Percentiles rank a stretch among this genome's conserved stretches.
phyloP scores from a whole-genome alignment of 2,797 vertebrate genomes.

The Muraenolepis orangiensis region DNA sequence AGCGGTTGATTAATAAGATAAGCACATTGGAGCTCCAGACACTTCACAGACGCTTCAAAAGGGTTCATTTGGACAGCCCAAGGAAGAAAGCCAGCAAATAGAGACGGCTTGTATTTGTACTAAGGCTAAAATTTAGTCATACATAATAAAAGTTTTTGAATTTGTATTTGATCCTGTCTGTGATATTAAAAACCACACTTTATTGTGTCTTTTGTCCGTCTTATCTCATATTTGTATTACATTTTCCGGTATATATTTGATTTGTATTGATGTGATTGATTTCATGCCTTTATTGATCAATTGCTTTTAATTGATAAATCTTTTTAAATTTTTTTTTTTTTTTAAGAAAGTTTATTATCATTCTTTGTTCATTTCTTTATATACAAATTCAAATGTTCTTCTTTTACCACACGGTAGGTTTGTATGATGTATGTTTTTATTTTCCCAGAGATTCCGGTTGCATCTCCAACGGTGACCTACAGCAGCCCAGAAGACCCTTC shows the following conservation, averaged over 20 bases:
- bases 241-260: neutral
- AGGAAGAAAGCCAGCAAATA: constrained; percentile 21
- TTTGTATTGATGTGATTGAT: neutral
- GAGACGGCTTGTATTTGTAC: no score
- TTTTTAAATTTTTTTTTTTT: neutral
- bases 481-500: constrained; percentile 89
- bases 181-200: no score
- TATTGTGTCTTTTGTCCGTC: neutral
- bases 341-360: neutral
- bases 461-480: constrained; percentile 83
- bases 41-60: no score
- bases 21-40: no score
- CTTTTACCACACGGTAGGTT: neutral
- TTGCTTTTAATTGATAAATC: neutral
- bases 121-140: no score
- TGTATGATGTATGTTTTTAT: constrained; percentile 6
- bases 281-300: neutral
- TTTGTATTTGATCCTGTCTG: no score
- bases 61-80: neutral
- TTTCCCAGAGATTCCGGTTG: constrained; percentile 87
- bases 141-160: no score
- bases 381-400: neutral
- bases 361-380: no score
- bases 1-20: no score
- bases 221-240: neutral